Percentiles rank a stretch among this genome's conserved stretches.
phyloP scores from a whole-genome alignment of 2,888 invertebrate genomes.

The Ashinkailepas kermadecensis region DNA sequence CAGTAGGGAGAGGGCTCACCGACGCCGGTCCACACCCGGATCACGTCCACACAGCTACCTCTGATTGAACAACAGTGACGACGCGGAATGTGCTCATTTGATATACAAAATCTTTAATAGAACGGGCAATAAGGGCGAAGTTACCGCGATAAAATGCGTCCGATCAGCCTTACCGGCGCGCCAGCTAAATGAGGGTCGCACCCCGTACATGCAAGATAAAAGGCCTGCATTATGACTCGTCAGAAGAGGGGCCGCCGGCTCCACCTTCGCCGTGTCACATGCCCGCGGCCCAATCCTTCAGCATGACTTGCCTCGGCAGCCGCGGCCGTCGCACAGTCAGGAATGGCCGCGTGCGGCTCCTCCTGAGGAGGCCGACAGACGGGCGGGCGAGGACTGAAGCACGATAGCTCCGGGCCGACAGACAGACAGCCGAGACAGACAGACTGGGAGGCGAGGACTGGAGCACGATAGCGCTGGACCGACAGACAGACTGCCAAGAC shows the following conservation, averaged over 20 bases:
- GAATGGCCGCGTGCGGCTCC: no score
- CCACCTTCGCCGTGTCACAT: background rate
- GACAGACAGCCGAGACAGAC: no score
- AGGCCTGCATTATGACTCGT: slow-evolving; percentile 16
- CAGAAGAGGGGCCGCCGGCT: background rate
- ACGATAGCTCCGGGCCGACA: no score
- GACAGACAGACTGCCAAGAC: no score
- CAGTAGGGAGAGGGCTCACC: no score
- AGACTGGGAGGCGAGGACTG: no score
- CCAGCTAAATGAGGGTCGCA: slow-evolving; percentile 16
- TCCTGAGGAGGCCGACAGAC: no score
- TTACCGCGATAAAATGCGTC: background rate
- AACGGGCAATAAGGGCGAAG: slow-evolving; percentile 18
- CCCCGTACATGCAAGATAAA: slow-evolving; percentile 21
- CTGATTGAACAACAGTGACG: slow-evolving; percentile 20
- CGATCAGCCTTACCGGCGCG: background rate
- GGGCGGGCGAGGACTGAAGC: no score
- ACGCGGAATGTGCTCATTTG: slow-evolving; percentile 18
- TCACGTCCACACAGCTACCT: background rate
- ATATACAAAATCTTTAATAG: slow-evolving; percentile 18
- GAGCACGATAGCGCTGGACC: no score
- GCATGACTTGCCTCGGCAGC: background rate
- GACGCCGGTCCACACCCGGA: no score
- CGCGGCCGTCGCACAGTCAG: background rate
- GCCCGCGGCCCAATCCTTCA: background rate